Base-by-base conservation (phyloP, 2,888 invertebrate species). In the Oligia latruncula region DNA sequence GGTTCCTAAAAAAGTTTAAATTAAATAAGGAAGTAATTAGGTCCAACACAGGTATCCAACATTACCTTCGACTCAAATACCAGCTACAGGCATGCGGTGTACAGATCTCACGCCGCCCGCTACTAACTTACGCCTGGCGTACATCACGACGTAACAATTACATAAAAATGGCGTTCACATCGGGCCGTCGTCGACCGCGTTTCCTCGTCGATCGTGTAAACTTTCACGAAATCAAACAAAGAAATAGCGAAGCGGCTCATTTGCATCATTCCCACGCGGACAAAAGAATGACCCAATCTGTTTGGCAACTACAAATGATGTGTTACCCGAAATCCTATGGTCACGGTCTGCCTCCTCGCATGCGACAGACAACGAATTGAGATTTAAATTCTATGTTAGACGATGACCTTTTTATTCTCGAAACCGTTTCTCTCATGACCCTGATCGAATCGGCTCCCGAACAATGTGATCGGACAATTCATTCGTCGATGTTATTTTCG, bases 181-280 rank as follows among this genome's bases (percentile, higher is more conserved):
- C 95, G 94, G 91, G 91, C 94, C 94, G 94, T 92, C 93, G 95
- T 86, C 95, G 94, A 92, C 95, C 95, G 95, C 94, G 95, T 95
- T 96, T 96, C 96, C 96, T 95, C 95, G 94, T 95, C 96, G 95
- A 96, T 96, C 96, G 96, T 96, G 96, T 96, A 96, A 95, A 97
- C 96, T 96, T 96, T 96, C 96, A 96, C 96, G 96, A 96, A 96
- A 96, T 96, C 96, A 96, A 96, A 96, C 96, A 96, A 96, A 96
- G 96, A 96, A 96, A 96, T 96, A 96, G 96, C 95, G 95, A 95
- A 95, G 94, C 92, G 92, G 93, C 95, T 96, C 96, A 96, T 96
- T 97, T 96, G 95, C 96, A 97, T 97, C 94, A 93, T 96, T 97
- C 96, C 96, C 96, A 97, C 95, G 95, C 95, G 95, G 95, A 97